Base-by-base conservation (phyloP, 1,140 invertebrate genomes). In the Aethina tumida region DNA sequence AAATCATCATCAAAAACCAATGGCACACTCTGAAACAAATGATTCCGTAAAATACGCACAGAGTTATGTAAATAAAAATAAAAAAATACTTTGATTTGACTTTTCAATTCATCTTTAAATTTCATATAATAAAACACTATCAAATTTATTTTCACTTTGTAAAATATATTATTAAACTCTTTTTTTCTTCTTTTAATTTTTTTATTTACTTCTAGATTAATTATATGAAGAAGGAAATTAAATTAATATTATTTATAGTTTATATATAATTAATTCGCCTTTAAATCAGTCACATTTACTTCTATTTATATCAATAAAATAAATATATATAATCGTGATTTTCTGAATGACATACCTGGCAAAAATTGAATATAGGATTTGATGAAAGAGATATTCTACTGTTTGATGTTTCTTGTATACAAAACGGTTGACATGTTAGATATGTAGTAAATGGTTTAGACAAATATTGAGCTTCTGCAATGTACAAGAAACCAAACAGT, bases 1-100 rank as follows among this genome's bases (percentile, higher is more conserved):
- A 77, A 65, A 18, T 69, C 63, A 16, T 61, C 61, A 19, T 71
- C 66, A 41, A 68, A 65, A 29, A 75, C 59, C 26, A 75, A 62
- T 15, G 74, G 70, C 34, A 75, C 63, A 33, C 68, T 47, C 63
- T 75, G 35, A 8, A 60, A 51, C n/a, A n/a, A n/a, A n/a, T n/a
- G n/a, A n/a, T n/a, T n/a, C n/a, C n/a, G n/a, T n/a, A n/a, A n/a
- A 9, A 39, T 15, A 18, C 10, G 18, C 8, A n/a, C n/a, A n/a
- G n/a, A n/a, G n/a, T 58, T 59, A 68, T 46, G 39, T 63, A 64
- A 44, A 68, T 62, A 30, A 70, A 56, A 22, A 64, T 62, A 34
- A 64, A 62, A 18, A 68, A 53, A 41, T n/a, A n/a, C n/a, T n/a
- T n/a, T n/a, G n/a, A n/a, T n/a, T n/a, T n/a, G n/a, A n/a, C n/a